Evolutionary conservation across 2,797 vertebrate species (phyloP).

Genomic region (Anomalospiza imberbis): DNA sequence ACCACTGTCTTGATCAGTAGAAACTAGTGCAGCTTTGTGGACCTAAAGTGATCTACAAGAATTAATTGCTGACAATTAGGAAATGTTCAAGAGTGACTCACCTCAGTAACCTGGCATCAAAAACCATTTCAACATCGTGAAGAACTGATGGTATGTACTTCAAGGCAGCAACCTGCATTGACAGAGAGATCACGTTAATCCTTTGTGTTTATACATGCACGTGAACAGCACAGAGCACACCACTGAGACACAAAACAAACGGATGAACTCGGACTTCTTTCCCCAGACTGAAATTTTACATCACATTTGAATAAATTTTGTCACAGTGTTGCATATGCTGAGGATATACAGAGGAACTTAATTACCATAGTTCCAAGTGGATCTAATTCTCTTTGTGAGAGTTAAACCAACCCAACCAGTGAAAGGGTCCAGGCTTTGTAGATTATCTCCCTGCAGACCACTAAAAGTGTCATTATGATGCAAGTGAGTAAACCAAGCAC

Average conservation of each 20-base stretch:
- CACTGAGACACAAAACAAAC: background rate
- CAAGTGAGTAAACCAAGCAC: background rate
- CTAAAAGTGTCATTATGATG: background rate
- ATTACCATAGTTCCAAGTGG: background rate
- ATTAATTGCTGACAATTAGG: background rate
- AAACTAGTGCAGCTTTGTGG: background rate
- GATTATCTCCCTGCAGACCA: background rate
- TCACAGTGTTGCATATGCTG: background rate
- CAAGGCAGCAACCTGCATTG: conserved; percentile 89
- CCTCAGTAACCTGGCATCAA: conserved; percentile 94
- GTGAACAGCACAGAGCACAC: background rate
- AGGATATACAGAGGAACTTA: background rate
- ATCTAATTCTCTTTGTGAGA: background rate
- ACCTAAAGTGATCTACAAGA: background rate
- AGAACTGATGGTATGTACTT: conserved; percentile 96
- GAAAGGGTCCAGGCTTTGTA: background rate
- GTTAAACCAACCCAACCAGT: background rate
- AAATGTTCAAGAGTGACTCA: conserved; percentile 53
- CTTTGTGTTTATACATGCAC: background rate
- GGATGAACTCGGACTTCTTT: background rate
- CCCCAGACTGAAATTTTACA: background rate
- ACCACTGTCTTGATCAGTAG: background rate
- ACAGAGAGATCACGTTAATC: background rate
- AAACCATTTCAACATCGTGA: conserved; percentile 94
- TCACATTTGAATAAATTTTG: background rate